These are phyloP conservation scores for Indicator maculatus DNA, from an alignment of 2,113 vertebrate genomes.

Conservation along the genomic window DNA sequence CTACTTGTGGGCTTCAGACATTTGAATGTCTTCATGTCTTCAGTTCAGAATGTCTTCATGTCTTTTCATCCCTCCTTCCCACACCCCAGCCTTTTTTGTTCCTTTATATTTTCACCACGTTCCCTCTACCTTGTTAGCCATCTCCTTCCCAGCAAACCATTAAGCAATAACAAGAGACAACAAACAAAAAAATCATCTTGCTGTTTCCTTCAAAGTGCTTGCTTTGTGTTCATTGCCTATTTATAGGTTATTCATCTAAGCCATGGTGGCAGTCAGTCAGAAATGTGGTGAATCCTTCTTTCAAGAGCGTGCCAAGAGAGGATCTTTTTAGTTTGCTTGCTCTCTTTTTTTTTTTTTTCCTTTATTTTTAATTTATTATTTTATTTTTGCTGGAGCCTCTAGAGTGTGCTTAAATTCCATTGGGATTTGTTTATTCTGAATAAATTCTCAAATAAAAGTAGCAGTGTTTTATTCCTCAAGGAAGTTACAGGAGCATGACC, in stretches of 20 bases:
- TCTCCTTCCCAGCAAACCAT: not conserved
- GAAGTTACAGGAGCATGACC: not conserved
- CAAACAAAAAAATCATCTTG: not conserved
- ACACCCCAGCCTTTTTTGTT: not conserved
- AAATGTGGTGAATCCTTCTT: constrained; percentile 62
- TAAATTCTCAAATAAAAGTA: constrained; percentile 5
- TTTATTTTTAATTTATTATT: not conserved
- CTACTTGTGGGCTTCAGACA: not conserved
- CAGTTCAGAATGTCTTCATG: not conserved
- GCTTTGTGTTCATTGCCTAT: constrained; percentile 54
- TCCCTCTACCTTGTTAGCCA: not conserved
- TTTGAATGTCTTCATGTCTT: not conserved
- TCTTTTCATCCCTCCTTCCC: not conserved
- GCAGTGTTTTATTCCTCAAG: not conserved
- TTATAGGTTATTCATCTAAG: constrained; percentile 57
- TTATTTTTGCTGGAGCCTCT: not conserved
- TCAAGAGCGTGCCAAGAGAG: constrained; percentile 37
- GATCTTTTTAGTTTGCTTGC: constrained; percentile 14
- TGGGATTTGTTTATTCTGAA: constrained; percentile 57
- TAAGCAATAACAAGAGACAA: constrained; percentile 19
- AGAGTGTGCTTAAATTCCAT: not conserved
- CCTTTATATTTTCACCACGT: not conserved
- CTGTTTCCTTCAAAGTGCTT: constrained; percentile 25
- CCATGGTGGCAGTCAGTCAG: constrained; percentile 56
- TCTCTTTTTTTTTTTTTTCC: not conserved